Base-by-base conservation (phyloP, 2,113 vertebrate species). In the Xenopus borealis region DNA sequence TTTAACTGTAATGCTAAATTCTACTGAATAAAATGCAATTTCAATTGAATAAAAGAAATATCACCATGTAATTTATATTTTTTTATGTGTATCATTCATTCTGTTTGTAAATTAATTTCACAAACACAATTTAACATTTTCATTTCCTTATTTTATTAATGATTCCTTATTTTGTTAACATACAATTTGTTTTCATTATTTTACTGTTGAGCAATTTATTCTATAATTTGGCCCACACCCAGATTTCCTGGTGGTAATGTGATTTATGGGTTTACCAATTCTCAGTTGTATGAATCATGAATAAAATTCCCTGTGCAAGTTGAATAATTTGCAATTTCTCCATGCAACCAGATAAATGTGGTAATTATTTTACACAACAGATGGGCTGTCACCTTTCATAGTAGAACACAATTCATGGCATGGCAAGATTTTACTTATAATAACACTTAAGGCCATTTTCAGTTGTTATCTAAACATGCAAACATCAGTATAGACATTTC, bases 161-260 rank as follows among this genome's bases (percentile, higher is more conserved):
- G 72, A 53, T 18, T 61, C 66, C 55, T 75, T 67, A 46, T 68
- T 75, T 69, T 69, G 45, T 75, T 75, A 75, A 75, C 72, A 75
- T 69, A 75, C 57, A 69, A 68, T 75, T 75, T 75, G 57, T 75
- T 75, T 75, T 75, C 65, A 75, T 75, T 75, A 75, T 46, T 68
- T 75, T 68, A 62, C 57, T 62, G 65, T 75, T 75, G 59, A 68
- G 72, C 57, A 62, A 69, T 75, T 75, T 53, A 69, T 68, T 62
- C 55, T 13, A 18, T 69, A 75, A 75, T 75, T 69, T 75, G 72
- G 72, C 72, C 57, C 58, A 61, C 65, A 52, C 72, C 72, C 72
- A 68, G 65, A 53, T 75, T 62, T 68, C 61, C 53, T 69, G n/a
- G 65, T 75, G 72, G 65, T 75, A 75, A 75, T 75, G 23, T 75